Evolutionary conservation across 2,797 vertebrate species (phyloP).

Genomic region (Schizopygopsis malacanthus): DNA sequence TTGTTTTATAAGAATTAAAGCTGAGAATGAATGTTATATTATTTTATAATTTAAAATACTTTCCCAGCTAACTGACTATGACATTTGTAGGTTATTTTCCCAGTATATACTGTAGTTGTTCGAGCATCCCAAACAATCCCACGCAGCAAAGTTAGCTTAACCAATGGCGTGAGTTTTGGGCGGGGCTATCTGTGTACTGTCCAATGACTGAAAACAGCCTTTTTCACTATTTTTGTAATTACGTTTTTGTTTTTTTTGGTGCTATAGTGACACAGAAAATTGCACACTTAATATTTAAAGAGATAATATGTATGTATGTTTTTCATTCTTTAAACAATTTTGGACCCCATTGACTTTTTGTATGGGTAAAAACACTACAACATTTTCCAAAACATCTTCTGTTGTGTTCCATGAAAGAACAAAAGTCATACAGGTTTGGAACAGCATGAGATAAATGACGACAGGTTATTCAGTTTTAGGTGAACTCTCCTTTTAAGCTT

Average conservation of each 20-base stretch:
- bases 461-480: too few species aligned
- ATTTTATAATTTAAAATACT: background rate
- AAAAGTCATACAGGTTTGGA: background rate
- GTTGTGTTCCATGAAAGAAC: background rate
- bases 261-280: background rate
- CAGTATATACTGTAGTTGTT: background rate
- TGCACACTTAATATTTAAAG: background rate
- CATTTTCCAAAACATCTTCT: background rate
- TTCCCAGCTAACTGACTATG: background rate
- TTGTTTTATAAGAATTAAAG: background rate
- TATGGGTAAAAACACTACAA: background rate
- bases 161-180: background rate
- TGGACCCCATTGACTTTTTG: background rate
- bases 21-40: background rate
- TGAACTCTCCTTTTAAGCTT: background rate
- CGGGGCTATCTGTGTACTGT: background rate
- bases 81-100: background rate
- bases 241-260: background rate
- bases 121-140: background rate
- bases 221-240: background rate
- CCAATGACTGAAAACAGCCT: background rate
- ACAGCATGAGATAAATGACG: too few species aligned
- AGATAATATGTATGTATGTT: background rate
- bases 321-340: background rate
- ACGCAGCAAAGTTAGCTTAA: background rate